phyloP scores from a whole-genome alignment of 2,797 vertebrate genomes.

The Crocidura indochinensis region DNA sequence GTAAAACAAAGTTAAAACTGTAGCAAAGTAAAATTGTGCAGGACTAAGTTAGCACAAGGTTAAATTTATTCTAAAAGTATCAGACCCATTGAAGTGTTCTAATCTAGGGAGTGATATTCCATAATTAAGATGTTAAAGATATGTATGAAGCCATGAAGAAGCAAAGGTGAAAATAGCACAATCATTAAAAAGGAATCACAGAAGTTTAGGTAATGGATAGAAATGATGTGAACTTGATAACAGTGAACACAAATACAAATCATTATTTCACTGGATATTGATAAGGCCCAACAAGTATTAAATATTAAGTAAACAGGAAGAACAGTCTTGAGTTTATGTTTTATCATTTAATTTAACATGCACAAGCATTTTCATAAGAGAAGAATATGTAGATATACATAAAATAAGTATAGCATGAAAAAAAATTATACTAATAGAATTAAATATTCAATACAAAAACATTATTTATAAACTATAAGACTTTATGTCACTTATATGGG shows the following conservation, averaged over 20 bases:
- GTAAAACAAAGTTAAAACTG: background rate
- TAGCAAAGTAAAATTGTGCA: background rate
- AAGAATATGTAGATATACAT: background rate
- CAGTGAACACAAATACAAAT: background rate
- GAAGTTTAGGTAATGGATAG: background rate
- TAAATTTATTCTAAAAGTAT: background rate
- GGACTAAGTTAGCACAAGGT: background rate
- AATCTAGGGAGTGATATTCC: background rate
- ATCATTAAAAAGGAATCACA: background rate
- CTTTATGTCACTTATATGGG: background rate
- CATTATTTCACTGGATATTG: background rate
- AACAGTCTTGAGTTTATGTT: background rate
- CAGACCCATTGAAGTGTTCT: background rate
- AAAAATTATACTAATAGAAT: background rate
- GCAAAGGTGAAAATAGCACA: background rate
- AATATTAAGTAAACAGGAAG: background rate
- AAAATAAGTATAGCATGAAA: background rate
- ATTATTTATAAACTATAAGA: background rate
- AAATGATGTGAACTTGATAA: background rate
- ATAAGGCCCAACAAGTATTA: background rate
- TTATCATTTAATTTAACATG: slow-evolving; percentile 26
- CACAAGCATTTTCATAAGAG: background rate
- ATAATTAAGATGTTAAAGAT: slow-evolving; percentile 35
- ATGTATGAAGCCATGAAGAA: background rate
- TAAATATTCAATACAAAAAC: slow-evolving; percentile 18